Base-by-base conservation (phyloP, 2,797 vertebrate genomes). In the Clarias pachynema region DNA sequence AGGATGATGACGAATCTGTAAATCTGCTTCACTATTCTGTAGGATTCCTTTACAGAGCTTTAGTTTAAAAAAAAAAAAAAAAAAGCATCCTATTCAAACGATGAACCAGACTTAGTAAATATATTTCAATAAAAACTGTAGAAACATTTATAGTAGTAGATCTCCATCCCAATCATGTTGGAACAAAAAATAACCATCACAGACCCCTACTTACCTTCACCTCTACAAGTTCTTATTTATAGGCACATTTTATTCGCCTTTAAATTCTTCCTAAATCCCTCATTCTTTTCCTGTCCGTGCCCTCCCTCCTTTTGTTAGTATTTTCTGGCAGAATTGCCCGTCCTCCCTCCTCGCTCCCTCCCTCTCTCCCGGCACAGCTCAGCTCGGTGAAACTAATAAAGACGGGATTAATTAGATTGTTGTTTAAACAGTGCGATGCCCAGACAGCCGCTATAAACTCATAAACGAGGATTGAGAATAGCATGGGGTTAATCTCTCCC, bases 331-430 rank as follows among this genome's bases (percentile, higher is more conserved):
- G 86, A 89, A 86, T 87, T 89, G 82, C 81, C 87, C 86, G 62
- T 89, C 82, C 87, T 89, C 89, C 82, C 83, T 82, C 91, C 91
- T 91, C 89, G 92, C 93, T 92, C 93, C 90, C 93, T 92, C 93
- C 91, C 92, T 92, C 93, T 94, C 93, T 93, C 93, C 91, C 93
- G 93, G 91, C 91, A 89, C 94, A 93, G 93, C 95, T 96, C 95
- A 93, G 93, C 95, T 96, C 95, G 95, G 95, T 93, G 96, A 97
- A 97, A 97, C 96, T 96, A 97, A 97, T 97, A 97, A 97, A 97
- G 96, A 95, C 93, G 93, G 96, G 96, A 97, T 97, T 97, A 97
- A 97, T 97, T 97, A 97, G 96, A 96, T 95, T 96, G 96, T 96
- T 97, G 96, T 96, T 97, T 97, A 97, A 97, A 97, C 96, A 97